These are phyloP conservation scores for Neomonachus schauinslandi DNA, from an alignment of 2,113 vertebrate species.

Conservation along the genomic window DNA sequence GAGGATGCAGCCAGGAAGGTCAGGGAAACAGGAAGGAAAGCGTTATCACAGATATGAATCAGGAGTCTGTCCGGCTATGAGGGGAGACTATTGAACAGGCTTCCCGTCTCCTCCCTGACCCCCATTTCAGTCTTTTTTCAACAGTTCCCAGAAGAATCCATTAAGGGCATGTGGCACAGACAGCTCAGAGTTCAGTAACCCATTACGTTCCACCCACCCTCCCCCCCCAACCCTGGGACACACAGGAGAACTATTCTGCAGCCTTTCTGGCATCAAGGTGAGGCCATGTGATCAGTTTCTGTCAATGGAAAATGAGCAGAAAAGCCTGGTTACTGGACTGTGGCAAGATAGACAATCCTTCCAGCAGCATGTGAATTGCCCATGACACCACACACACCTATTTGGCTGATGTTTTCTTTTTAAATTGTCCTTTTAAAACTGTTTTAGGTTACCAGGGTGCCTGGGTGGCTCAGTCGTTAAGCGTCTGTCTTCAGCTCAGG, in stretches of 20 bases:
- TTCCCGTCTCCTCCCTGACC: neutral
- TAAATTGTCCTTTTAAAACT: neutral
- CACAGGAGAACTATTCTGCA: neutral
- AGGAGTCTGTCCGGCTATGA: neutral
- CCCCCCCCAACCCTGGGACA: too few relatives aligned
- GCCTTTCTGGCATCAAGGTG: neutral
- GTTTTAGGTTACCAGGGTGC: neutral
- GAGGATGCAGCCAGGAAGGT: neutral
- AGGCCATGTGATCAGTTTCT: neutral
- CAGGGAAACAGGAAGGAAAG: neutral
- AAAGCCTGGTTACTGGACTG: neutral
- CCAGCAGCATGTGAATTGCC: neutral
- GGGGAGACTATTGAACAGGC: neutral
- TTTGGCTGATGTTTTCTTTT: neutral
- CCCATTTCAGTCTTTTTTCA: neutral
- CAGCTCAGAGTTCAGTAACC: neutral
- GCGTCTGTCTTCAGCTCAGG: neutral
- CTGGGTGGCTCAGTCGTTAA: neutral
- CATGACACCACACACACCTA: neutral
- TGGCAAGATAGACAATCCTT: neutral
- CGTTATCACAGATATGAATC: neutral
- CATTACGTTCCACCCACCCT: neutral
- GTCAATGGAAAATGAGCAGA: neutral
- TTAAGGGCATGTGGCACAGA: neutral
- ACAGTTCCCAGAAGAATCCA: neutral